Conservation (phyloP, 2,888 invertebrate genomes). For the Drosophila paramelanica region DNA sequence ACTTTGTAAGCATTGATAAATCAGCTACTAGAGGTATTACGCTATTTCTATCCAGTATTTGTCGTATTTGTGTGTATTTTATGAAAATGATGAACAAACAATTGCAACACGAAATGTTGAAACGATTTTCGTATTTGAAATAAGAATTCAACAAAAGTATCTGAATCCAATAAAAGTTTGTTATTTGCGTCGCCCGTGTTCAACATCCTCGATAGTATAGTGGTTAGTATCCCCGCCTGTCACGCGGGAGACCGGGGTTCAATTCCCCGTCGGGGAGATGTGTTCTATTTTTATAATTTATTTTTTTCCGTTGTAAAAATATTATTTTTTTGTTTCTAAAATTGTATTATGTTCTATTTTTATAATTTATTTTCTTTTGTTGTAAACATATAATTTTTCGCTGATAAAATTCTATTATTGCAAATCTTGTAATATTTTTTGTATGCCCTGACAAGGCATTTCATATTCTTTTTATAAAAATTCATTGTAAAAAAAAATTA, state of each 20-base stretch:
- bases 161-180: constrained; percentile 1
- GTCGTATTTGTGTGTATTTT: constrained; percentile 23
- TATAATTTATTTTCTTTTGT: too few relatives aligned
- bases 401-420: too few relatives aligned
- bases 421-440: too few relatives aligned
- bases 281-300: constrained; percentile 1
- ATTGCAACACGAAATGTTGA: constrained; percentile 25
- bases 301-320: neutral
- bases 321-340: too few relatives aligned
- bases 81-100: constrained; percentile 5
- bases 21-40: constrained; percentile 17
- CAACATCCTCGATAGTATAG: constrained; percentile 63
- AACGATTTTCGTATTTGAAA: constrained; percentile 17
- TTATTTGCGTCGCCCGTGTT: neutral
- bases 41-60: constrained; percentile 30
- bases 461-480: too few relatives aligned
- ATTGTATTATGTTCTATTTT: too few relatives aligned
- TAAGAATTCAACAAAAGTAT: constrained; percentile 12
- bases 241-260: constrained; percentile 65
- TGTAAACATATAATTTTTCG: neutral
- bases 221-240: constrained; percentile 65
- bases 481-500: too few relatives aligned
- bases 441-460: too few relatives aligned
- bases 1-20: neutral
- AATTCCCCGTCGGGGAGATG: constrained; percentile 61